Base-by-base conservation (phyloP, 2,797 vertebrate species). In the Hydrophis major region DNA sequence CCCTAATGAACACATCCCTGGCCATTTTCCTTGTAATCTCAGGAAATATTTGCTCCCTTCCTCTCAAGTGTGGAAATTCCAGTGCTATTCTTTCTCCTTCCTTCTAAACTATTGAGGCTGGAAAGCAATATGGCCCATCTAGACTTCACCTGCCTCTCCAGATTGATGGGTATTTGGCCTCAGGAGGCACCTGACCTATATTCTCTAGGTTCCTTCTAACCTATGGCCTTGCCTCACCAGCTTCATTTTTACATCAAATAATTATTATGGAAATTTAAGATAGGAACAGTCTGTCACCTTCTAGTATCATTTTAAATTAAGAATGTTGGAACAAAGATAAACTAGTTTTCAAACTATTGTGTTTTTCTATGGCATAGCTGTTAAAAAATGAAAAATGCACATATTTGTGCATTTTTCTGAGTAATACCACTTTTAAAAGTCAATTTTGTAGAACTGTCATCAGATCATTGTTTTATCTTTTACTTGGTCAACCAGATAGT, bases 351-450 rank as follows among this genome's bases (percentile, higher is more conserved):
- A 94, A 90, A 89, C 66, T 6, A 1, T 50, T 94, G 93, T 90
- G 93, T 88, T 94, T 94, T 95, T 42, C 59, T 25, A 18, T 92
- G 0, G 0, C 90, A 78, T 89, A 96, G 59, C 93, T 50, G 28
- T 0, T 2, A 96, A 95, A 86, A 95, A 95, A 95, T 87, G 42
- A 90, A 88, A 95, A 42, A 42, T 42, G 42, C 42, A 95, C 94
- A 93, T 93, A 96, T 37, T 96, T 94, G 83, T 92, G 86, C 89
- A 74, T 90, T 95, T 94, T 96, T 90, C 12, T 93, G 93, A 22
- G 20, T 92, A 86, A 60, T 56, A 90, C 0, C 0, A 12, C 93
- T 4, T 88, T 56, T 69, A 28, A 57, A 87, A 55, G 12, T 4
- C 42, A 0, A 47, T 74, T 92, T 91, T 96, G 93, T 89, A 94